Conservation (phyloP, 2,797 vertebrate genomes). For the Rhinichthys osculus region DNA sequence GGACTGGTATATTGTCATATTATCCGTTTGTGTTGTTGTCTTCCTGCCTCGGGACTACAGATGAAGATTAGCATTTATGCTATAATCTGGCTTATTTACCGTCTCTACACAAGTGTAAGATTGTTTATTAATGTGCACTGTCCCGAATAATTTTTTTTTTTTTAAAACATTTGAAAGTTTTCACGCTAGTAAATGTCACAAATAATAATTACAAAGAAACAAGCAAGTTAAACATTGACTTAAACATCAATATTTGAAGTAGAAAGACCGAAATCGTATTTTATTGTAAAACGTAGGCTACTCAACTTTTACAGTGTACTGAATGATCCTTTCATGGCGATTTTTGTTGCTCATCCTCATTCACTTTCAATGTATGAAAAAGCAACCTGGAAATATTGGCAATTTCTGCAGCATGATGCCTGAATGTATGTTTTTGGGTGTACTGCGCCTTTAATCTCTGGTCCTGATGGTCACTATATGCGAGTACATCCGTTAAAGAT, state of each 20-base stretch:
- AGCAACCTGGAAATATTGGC: neutral
- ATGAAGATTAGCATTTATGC: too few relatives aligned
- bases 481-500: neutral
- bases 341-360: neutral
- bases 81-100: too few relatives aligned
- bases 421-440: neutral
- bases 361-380: neutral
- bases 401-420: neutral
- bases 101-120: too few relatives aligned
- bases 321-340: neutral
- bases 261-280: neutral
- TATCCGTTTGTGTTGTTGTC: too few relatives aligned
- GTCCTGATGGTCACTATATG: neutral
- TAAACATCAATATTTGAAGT: neutral
- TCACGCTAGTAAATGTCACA: neutral
- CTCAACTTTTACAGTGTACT: too few relatives aligned
- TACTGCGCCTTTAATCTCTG: neutral
- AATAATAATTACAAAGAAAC: neutral
- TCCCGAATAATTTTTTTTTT: too few relatives aligned
- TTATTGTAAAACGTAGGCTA: neutral
- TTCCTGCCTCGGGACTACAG: too few relatives aligned
- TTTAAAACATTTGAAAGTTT: too few relatives aligned
- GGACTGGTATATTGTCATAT: too few relatives aligned
- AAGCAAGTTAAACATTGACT: neutral
- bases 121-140: too few relatives aligned